phyloP scores from a whole-genome alignment of 2,113 vertebrate genomes.

The Dendrocopos noguchii region DNA sequence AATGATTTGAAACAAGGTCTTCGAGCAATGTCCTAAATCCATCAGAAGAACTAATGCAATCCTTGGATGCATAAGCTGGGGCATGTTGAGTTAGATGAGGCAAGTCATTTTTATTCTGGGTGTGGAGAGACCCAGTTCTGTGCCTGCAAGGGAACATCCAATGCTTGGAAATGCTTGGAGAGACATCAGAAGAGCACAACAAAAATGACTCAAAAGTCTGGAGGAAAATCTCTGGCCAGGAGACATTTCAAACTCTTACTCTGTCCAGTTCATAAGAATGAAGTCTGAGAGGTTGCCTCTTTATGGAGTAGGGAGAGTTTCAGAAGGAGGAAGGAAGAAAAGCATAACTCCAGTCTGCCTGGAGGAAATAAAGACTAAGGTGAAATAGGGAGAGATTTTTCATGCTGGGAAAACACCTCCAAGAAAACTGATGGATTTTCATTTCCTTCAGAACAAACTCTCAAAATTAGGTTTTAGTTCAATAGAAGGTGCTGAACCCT shows the following conservation, averaged over 20 bases:
- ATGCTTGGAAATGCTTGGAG: not conserved
- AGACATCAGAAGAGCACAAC: not conserved
- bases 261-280: not conserved
- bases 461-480: not conserved
- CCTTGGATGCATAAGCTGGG: not conserved
- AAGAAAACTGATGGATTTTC: not conserved
- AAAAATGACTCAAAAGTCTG: not conserved
- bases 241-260: not conserved
- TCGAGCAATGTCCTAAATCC: not conserved
- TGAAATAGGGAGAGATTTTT: not conserved
- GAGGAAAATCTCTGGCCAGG: not conserved
- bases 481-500: not conserved
- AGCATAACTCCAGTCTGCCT: not conserved
- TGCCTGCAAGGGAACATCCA: not conserved
- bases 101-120: not conserved
- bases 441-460: not conserved
- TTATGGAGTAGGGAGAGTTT: fast-evolving
- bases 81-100: not conserved
- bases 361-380: not conserved
- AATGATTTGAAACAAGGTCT: not conserved
- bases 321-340: not conserved
- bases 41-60: not conserved
- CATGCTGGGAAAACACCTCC: not conserved
- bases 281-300: not conserved
- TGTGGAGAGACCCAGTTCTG: not conserved